Evolutionary conservation across 1,140 invertebrate species (phyloP).

Genomic region (Lordiphosa clarofinis): DNA sequence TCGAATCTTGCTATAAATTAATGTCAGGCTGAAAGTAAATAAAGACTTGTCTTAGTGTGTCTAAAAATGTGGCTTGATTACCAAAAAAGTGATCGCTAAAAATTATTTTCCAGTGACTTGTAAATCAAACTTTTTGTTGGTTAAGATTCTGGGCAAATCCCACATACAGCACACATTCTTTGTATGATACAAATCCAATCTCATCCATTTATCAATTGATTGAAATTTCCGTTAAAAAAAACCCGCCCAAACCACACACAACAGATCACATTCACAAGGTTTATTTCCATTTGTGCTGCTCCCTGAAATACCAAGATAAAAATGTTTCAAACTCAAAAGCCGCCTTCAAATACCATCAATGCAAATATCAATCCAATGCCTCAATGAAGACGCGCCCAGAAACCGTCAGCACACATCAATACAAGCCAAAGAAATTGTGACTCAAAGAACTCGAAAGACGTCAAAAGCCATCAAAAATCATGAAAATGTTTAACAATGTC

Average conservation of each 20-base stretch:
- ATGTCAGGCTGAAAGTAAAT: no score
- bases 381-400: conserved; percentile 56
- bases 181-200: conserved; percentile 7
- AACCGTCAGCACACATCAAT: conserved; percentile 61
- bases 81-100: no score
- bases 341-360: conserved; percentile 57
- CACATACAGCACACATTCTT: no score
- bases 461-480: conserved; percentile 35
- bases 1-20: no score
- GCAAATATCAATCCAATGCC: conserved; percentile 41
- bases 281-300: conserved; percentile 34
- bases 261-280: conserved; percentile 17
- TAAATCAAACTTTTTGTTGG: neutral
- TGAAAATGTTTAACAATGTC: conserved; percentile 28
- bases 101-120: no score
- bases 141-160: neutral
- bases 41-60: no score
- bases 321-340: neutral
- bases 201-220: neutral
- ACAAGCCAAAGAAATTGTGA: conserved; percentile 30
- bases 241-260: conserved; percentile 12
- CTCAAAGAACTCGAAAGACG: conserved; percentile 27
- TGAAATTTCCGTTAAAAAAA: conserved; percentile 10
- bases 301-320: conserved; percentile 38
- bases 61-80: no score